Conservation (phyloP, 2,888 invertebrate genomes). For the Nysson spinosus region DNA sequence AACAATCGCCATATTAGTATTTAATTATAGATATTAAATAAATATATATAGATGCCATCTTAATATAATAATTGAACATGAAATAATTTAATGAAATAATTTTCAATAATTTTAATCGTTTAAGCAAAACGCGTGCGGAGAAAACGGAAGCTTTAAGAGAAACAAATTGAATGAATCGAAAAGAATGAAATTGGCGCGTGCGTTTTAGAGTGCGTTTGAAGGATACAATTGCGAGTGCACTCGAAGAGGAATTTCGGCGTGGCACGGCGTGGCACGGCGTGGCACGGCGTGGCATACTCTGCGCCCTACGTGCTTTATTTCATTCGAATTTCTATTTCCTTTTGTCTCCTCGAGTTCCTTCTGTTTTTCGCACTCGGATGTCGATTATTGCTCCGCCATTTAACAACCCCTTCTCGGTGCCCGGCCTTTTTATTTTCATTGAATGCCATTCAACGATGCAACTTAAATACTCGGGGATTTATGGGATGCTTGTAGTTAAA, state of each 20-base stretch:
- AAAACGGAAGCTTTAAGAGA: no score
- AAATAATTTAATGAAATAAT: no score
- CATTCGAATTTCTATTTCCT: slow-evolving; percentile 3
- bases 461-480: no score
- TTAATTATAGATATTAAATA: no score
- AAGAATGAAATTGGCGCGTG: slow-evolving; percentile 3
- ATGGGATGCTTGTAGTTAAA: no score
- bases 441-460: neutral
- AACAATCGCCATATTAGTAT: no score
- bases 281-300: neutral
- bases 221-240: slow-evolving; percentile 13
- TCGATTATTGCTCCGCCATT: slow-evolving; percentile 54
- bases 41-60: no score
- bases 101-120: slow-evolving; percentile 7
- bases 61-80: no score
- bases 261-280: slow-evolving; percentile 3
- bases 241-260: slow-evolving; percentile 3
- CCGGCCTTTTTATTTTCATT: slow-evolving; percentile 4
- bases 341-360: slow-evolving; percentile 53
- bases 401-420: slow-evolving; percentile 41
- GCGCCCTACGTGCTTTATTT: slow-evolving; percentile 5
- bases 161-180: neutral
- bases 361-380: slow-evolving; percentile 34
- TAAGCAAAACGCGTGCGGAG: neutral
- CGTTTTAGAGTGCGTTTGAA: slow-evolving; percentile 5